These are phyloP conservation scores for Mustela lutreola DNA, from an alignment of 2,113 vertebrate genomes.

Conservation along the genomic window DNA sequence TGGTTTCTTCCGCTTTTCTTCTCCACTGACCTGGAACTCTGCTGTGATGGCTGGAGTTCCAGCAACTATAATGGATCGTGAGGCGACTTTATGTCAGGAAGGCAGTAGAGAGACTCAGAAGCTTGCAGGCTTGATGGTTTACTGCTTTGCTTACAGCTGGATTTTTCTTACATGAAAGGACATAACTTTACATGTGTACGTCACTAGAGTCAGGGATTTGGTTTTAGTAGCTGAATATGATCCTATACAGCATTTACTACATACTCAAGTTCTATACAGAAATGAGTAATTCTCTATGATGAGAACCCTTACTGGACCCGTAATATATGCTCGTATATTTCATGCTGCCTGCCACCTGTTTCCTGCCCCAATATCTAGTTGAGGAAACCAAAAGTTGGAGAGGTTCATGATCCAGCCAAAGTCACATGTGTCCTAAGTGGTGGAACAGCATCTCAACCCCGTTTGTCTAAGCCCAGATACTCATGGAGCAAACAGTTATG, in stretches of 20 bases:
- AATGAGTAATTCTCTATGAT: not conserved
- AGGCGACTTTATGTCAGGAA: not conserved
- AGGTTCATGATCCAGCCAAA: not conserved
- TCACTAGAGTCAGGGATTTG: not conserved
- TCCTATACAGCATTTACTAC: not conserved
- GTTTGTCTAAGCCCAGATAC: not conserved
- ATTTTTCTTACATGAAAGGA: not conserved
- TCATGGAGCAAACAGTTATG: accelerated
- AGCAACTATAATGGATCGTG: not conserved
- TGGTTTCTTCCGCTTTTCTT: not conserved
- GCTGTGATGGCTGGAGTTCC: not conserved
- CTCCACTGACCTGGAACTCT: not conserved
- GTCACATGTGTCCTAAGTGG: too few relatives aligned
- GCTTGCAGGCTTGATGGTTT: not conserved
- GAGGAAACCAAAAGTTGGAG: not conserved
- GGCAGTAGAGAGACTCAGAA: not conserved
- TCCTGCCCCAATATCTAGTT: accelerated
- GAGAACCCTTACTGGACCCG: too few relatives aligned
- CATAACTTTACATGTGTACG: not conserved
- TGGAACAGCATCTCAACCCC: not conserved
- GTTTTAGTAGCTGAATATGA: not conserved
- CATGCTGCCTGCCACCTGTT: not conserved
- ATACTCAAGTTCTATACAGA: not conserved
- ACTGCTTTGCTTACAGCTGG: not conserved
- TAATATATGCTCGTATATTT: not conserved